Conservation (phyloP, 2,888 invertebrate species). For the Callimorpha dominula region DNA sequence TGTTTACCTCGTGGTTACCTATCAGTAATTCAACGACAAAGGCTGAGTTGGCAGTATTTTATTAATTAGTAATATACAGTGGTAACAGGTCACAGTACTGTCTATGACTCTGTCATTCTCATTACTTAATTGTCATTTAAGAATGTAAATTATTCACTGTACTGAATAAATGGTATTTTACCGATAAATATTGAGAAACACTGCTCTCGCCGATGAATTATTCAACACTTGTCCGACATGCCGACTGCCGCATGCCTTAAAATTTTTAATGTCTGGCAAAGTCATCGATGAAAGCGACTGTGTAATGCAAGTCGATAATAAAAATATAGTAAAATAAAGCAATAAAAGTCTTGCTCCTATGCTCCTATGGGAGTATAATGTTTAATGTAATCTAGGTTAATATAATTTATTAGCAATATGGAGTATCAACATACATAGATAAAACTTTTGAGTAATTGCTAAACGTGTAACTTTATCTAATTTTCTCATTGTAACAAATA, state of each 20-base stretch:
- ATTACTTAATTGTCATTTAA: neutral
- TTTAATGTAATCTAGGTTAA: constrained; percentile 58
- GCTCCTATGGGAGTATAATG: constrained; percentile 39
- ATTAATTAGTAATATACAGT: neutral
- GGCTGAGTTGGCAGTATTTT: neutral
- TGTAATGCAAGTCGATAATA: constrained; percentile 54
- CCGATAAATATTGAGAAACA: constrained; percentile 26
- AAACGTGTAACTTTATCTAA: constrained; percentile 15
- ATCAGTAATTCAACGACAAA: neutral
- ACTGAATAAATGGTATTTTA: neutral
- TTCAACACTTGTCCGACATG: constrained; percentile 67
- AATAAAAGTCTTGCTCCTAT: constrained; percentile 48
- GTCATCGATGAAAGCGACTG: constrained; percentile 53
- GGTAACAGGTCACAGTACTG: neutral
- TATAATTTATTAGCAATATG: constrained; percentile 62
- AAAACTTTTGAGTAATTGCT: constrained; percentile 44
- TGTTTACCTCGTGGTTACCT: neutral
- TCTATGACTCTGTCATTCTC: neutral
- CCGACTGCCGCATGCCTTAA: too few species aligned
- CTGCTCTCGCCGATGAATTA: constrained; percentile 65
- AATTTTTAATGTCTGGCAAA: constrained; percentile 66
- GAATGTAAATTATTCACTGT: neutral
- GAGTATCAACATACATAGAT: constrained; percentile 31
- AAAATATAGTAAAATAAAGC: constrained; percentile 44
- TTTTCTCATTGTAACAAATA: neutral